Evolutionary conservation across 2,797 vertebrate genomes (phyloP), one percentile per base, ranked within the genome.

Genomic region (Tenualosa thibaudeaui): DNA sequence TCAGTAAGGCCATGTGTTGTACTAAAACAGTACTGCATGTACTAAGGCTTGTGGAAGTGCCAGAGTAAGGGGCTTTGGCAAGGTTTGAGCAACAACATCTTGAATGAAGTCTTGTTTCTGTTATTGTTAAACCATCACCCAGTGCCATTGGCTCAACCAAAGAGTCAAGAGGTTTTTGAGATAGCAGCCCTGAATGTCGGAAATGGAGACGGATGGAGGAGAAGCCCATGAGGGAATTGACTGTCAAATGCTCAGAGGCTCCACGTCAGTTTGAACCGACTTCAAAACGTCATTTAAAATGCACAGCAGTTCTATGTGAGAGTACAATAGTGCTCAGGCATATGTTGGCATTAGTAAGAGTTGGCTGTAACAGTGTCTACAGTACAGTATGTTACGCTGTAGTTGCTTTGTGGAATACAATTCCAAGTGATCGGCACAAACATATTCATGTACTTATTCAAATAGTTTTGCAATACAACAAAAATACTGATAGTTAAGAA

Each of bases 181-280:
- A 46, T 40, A 75, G 68, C 68, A 75, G 68, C 37, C 68, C 40
- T 40, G 31, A 46, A 43, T 78, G 71, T 46, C 71, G n/a, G n/a
- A 24, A 46, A 43, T 78, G 71, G 37, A 46, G 19, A 17, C 40
- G 19, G 3, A 13, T 46, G 40, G 8, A 15, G 9, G 17, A 19
- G 31, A 15, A 19, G 71, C 31, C 15, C 13, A 46, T 78, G 40
- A 22, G 56, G 40, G 22, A 24, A 37, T 8, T 51, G 82, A 78
- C 85, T 88, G 87, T 90, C 84, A 90, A 78, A 78, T 78, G 71
- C 71, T 78, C 71, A 78, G 71, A 46, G 71, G 37, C 19, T 78
- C 71, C 71, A 7, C 8, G 71, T 46, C 40, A 78, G 37, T 46
- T 43, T 43, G 37, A 12, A 71, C 31, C 40, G 37, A 87, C 26